These are phyloP conservation scores for Atlantisia rogersi DNA, from an alignment of 2,113 vertebrate genomes.

Conservation along the genomic window DNA sequence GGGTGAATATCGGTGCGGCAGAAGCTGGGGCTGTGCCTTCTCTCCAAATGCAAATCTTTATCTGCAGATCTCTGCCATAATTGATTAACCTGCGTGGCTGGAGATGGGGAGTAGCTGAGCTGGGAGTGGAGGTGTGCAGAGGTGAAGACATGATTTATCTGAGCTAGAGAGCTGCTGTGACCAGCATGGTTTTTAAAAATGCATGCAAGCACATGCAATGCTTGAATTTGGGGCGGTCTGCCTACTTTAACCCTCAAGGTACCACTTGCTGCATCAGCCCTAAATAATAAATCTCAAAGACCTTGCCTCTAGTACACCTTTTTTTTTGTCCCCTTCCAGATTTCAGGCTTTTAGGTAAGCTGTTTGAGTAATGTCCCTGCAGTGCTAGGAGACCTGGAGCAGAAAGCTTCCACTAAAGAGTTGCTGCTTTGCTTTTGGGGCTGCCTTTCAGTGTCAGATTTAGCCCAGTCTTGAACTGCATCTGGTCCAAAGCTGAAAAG, in stretches of 20 bases:
- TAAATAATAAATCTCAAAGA: neutral
- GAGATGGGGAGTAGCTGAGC: neutral
- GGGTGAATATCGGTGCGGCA: neutral
- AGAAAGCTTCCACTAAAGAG: neutral
- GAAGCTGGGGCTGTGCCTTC: neutral
- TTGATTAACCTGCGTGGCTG: neutral
- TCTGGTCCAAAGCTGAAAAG: neutral
- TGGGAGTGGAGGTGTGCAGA: neutral
- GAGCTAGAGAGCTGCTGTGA: neutral
- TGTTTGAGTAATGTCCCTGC: neutral
- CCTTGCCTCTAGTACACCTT: neutral
- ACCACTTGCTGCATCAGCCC: neutral
- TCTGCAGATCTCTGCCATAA: neutral
- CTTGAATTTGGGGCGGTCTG: neutral
- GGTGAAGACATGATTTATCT: neutral
- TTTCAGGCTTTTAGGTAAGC: neutral
- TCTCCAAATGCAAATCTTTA: neutral
- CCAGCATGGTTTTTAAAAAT: neutral
- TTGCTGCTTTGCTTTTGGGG: neutral
- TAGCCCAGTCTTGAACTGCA: neutral
- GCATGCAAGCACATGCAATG: fast-evolving
- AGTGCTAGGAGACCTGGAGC: neutral
- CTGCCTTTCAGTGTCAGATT: neutral
- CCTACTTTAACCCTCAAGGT: neutral
- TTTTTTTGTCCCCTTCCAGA: neutral